Percentiles rank a stretch among this genome's conserved stretches.
Conservation (phyloP, 2,113 vertebrate genomes). For the Petrocephalus microphthalmus region DNA sequence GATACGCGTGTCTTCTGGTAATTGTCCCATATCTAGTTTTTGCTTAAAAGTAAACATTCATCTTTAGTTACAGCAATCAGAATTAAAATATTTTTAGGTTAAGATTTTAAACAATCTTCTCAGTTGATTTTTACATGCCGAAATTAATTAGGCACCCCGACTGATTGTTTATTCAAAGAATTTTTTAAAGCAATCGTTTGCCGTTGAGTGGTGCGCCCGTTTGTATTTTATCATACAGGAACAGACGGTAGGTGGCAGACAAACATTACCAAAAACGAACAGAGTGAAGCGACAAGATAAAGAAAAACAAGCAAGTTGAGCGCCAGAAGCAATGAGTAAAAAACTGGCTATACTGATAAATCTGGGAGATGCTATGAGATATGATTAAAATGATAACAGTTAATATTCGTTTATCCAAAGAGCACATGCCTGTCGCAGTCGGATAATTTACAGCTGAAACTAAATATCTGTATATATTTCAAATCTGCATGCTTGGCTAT, state of each 20-base stretch:
- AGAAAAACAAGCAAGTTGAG: neutral
- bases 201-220: neutral
- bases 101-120: neutral
- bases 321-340: neutral
- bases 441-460: neutral
- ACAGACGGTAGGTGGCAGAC: constrained; percentile 24
- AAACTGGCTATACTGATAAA: neutral
- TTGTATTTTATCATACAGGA: neutral
- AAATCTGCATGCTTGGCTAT: neutral
- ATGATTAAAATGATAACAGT: neutral
- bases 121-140: neutral
- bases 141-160: neutral
- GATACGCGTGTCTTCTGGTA: neutral
- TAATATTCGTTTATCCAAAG: neutral
- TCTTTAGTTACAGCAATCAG: neutral
- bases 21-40: neutral
- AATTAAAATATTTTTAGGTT: neutral
- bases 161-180: neutral
- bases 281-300: neutral
- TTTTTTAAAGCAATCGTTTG: neutral
- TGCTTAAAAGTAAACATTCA: neutral
- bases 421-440: neutral
- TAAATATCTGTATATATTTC: neutral
- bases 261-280: neutral
- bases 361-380: neutral